These are phyloP conservation scores for Puntigrus tetrazona DNA, from an alignment of 2,113 vertebrate species.

Conservation along the genomic window DNA sequence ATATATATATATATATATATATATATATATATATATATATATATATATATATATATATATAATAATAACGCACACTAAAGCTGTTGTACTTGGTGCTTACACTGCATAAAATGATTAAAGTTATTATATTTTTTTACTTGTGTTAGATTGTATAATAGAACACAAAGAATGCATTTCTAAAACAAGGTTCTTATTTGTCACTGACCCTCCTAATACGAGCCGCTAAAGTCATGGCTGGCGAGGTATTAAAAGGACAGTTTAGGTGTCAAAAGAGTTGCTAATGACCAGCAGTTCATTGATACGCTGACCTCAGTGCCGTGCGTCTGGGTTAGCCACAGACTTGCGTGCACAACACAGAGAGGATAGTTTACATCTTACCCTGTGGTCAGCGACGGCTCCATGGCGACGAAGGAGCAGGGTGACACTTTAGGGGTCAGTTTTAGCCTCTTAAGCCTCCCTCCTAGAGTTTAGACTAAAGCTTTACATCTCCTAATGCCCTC, in stretches of 20 bases:
- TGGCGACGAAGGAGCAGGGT: constrained; percentile 42
- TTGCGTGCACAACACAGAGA: constrained; percentile 33
- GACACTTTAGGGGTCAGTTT: constrained; percentile 35
- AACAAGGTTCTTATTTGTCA: neutral
- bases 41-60: too few relatives aligned
- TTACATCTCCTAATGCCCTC: constrained; percentile 5
- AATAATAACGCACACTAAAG: too few relatives aligned
- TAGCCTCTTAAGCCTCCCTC: neutral
- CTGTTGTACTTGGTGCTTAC: too few relatives aligned
- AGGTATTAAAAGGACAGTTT: constrained; percentile 26
- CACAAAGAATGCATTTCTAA: neutral
- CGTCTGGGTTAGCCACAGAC: constrained; percentile 34
- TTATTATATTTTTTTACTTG: too few relatives aligned
- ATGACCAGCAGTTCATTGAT: constrained; percentile 41
- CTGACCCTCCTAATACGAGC: neutral
- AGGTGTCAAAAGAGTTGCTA: constrained; percentile 43
- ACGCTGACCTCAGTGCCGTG: constrained; percentile 7
- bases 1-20: too few relatives aligned
- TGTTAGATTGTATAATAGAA: too few relatives aligned
- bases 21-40: too few relatives aligned
- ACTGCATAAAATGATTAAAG: too few relatives aligned
- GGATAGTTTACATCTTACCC: constrained; percentile 48
- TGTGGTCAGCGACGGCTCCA: constrained; percentile 41
- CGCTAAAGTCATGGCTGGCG: constrained; percentile 14
- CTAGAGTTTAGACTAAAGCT: constrained; percentile 22